Conservation (phyloP, 2,113 vertebrate genomes). For the Pontoporia blainvillei region DNA sequence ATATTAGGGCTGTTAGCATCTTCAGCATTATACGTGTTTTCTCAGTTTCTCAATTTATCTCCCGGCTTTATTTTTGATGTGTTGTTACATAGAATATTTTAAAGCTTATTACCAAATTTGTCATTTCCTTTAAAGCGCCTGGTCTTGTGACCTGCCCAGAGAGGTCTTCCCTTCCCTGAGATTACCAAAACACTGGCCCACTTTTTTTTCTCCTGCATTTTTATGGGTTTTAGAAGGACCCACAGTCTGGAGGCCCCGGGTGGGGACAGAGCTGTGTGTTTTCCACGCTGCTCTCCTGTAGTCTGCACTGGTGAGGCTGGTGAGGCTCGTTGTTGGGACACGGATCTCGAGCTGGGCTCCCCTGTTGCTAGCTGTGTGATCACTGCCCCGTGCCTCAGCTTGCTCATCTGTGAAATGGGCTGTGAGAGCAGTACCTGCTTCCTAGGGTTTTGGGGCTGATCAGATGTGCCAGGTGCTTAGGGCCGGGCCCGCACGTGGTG, state of each 20-base stretch:
- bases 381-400: not conserved
- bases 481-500: rapidly evolving
- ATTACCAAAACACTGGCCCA: rapidly evolving
- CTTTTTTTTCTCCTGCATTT: not conserved
- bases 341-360: not conserved
- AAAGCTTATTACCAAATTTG: not conserved
- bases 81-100: not conserved
- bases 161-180: not conserved
- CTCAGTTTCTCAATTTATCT: not conserved
- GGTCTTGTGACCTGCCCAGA: not conserved
- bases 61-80: slow-evolving; percentile 21
- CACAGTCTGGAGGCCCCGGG: rapidly evolving
- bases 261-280: no score
- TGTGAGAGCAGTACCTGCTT: not conserved
- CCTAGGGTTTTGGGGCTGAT: not conserved
- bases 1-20: not conserved
- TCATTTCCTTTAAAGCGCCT: not conserved
- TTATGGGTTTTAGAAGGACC: not conserved
- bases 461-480: rapidly evolving
- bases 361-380: not conserved
- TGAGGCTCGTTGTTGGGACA: not conserved
- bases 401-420: not conserved
- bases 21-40: not conserved
- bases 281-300: rapidly evolving
- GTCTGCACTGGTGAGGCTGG: not conserved